Evolutionary conservation across 2,888 invertebrate genomes (phyloP).

Genomic region (Invenusta paracnida): DNA sequence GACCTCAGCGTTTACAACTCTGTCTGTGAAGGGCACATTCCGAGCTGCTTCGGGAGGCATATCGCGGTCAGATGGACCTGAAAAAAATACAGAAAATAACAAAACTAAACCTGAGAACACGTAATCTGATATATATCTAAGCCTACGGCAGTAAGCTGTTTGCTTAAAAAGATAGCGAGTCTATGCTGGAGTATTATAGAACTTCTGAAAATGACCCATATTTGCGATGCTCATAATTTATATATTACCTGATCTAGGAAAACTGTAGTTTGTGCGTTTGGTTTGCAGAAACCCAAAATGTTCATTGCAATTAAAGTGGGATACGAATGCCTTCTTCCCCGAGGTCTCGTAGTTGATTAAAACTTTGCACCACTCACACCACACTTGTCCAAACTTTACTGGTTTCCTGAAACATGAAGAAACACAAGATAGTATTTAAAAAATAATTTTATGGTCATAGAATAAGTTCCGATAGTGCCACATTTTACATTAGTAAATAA

Average conservation of each 20-base stretch:
- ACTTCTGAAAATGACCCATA: background rate
- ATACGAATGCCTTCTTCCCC: conserved; percentile 13
- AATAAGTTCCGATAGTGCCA: too few relatives aligned
- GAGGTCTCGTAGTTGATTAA: background rate
- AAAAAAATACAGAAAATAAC: too few relatives aligned
- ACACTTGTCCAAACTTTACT: background rate
- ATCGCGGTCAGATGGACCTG: too few relatives aligned
- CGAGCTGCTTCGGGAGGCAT: too few relatives aligned
- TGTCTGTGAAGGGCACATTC: background rate
- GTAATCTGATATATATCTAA: too few relatives aligned
- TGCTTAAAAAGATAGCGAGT: too few relatives aligned
- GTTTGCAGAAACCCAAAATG: background rate
- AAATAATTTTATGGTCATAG: background rate
- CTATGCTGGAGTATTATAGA: background rate
- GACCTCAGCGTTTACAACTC: conserved; percentile 13
- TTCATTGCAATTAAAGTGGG: background rate
- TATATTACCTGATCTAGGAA: background rate
- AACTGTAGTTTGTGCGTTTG: background rate
- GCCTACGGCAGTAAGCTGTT: too few relatives aligned
- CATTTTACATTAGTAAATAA: too few relatives aligned
- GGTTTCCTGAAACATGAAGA: background rate
- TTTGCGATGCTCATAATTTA: too few relatives aligned
- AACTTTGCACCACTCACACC: background rate
- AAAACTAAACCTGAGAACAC: too few relatives aligned
- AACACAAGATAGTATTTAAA: background rate